Evolutionary conservation across 2,113 vertebrate species (phyloP).

Genomic region (Cololabis saira): DNA sequence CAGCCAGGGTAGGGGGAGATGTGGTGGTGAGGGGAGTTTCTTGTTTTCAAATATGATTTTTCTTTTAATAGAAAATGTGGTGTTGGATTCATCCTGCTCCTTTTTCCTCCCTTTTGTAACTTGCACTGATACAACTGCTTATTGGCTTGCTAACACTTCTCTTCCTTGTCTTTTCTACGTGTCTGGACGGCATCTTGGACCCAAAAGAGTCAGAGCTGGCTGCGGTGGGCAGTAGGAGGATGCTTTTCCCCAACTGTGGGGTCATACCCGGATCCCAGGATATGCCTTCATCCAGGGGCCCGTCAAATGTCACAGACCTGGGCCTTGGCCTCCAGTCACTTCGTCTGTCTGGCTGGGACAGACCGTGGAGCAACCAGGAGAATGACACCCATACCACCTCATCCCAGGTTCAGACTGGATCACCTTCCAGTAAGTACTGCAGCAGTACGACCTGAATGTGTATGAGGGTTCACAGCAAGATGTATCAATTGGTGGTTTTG

Average conservation of each 20-base stretch:
- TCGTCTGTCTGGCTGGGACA: constrained; percentile 93
- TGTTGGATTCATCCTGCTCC: constrained; percentile 1
- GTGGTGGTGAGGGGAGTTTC: constrained; percentile 18
- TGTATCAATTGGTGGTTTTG: not conserved
- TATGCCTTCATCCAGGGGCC: constrained; percentile 85
- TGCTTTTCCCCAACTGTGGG: constrained; percentile 92
- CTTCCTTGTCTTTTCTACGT: constrained; percentile 27
- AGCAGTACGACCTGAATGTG: not conserved
- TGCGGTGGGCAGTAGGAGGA: constrained; percentile 91
- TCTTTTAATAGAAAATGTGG: not conserved
- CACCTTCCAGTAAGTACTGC: constrained; percentile 89
- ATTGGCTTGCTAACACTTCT: constrained; percentile 45
- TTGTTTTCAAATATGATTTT: constrained; percentile 5
- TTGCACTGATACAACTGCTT: constrained; percentile 21
- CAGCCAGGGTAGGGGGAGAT: constrained; percentile 52
- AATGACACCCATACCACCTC: constrained; percentile 76
- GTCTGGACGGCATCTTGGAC: constrained; percentile 78
- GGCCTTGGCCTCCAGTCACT: constrained; percentile 98
- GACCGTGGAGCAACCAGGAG: constrained; percentile 97
- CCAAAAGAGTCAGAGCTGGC: constrained; percentile 89
- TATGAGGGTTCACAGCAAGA: not conserved
- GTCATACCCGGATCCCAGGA: constrained; percentile 82
- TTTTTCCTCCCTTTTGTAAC: constrained; percentile 11
- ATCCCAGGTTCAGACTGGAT: constrained; percentile 85
- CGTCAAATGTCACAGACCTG: constrained; percentile 90